Evolutionary conservation across 2,797 vertebrate genomes (phyloP).

Genomic region (Coilia nasus): DNA sequence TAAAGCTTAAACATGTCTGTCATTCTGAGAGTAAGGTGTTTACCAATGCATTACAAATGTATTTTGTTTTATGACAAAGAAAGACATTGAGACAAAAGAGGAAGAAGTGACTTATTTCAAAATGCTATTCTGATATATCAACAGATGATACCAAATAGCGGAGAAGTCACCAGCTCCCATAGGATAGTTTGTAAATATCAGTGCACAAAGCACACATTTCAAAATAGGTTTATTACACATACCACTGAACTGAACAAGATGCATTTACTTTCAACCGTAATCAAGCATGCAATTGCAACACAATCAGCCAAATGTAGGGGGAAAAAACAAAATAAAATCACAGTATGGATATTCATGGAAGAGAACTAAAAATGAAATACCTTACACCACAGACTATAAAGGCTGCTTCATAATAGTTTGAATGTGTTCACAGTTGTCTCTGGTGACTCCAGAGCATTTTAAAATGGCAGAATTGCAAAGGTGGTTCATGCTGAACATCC

Average conservation of each 20-base stretch:
- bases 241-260: conserved; percentile 14
- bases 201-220: conserved; percentile 13
- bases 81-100: background rate
- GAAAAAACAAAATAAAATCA: background rate
- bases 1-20: too few species aligned
- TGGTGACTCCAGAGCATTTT: background rate
- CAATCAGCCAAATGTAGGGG: background rate
- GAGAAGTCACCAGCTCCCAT: background rate
- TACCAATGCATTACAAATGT: too few species aligned
- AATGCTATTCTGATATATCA: background rate
- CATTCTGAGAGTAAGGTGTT: too few species aligned
- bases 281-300: conserved; percentile 9
- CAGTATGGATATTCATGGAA: background rate
- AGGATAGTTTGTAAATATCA: background rate
- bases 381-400: background rate
- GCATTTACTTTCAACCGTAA: conserved; percentile 1
- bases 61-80: background rate
- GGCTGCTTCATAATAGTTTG: background rate
- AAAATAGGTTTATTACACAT: conserved; percentile 14
- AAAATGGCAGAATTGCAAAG: background rate
- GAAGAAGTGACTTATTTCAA: background rate
- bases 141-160: background rate
- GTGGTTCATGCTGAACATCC: background rate
- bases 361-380: background rate
- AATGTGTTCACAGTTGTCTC: conserved; percentile 2